Base-by-base conservation (phyloP, 2,888 invertebrate species). In the Scaptomyza flava region DNA sequence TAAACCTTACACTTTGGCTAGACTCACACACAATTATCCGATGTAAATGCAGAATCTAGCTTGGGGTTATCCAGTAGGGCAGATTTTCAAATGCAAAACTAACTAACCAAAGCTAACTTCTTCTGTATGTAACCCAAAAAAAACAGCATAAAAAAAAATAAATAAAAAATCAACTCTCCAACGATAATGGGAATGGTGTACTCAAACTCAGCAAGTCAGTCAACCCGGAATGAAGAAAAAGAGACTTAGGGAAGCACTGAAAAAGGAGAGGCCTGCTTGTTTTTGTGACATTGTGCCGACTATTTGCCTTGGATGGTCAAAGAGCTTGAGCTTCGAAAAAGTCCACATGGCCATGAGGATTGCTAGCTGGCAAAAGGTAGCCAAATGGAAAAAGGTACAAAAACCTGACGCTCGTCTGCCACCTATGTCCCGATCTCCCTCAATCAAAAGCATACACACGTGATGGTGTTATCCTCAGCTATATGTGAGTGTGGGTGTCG, bases 221-320 rank as follows among this genome's bases (percentile, higher is more conserved):
- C 83, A 82, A 73, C 50, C 52, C 65, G 77, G 34, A 59, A 17
- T 41, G 17, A 2, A 9, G 6, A 17, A 17, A 3, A 3, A 14
- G 8, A 14, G 38, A 38, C 8, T 2, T 3, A 8, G 14, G 38
- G 14, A 74, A 58, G 63, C 63, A 56, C 51, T 7, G 3, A 3
- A 20, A 8, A 20, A 20, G 50, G 34, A 42, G 69, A 57, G 69
- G 63, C 79, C 59, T 65, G 57, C 64, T 78, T 74, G 79, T 86
- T 88, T 81, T 85, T 75, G 77, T 52, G 66, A 76, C 72, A 85
- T 75, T 75, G 77, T 82, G 63, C 83, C 57, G 83, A 71, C 76
- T 63, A 70, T 86, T 86, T 86, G 72, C 68, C 66, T 77, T 77
- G 77, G 83, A 86, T 86, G 87, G 84, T 77, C 81, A 86, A 67